These are phyloP conservation scores for Protobothrops mucrosquamatus DNA, from an alignment of 2,113 vertebrate genomes.

Conservation along the genomic window DNA sequence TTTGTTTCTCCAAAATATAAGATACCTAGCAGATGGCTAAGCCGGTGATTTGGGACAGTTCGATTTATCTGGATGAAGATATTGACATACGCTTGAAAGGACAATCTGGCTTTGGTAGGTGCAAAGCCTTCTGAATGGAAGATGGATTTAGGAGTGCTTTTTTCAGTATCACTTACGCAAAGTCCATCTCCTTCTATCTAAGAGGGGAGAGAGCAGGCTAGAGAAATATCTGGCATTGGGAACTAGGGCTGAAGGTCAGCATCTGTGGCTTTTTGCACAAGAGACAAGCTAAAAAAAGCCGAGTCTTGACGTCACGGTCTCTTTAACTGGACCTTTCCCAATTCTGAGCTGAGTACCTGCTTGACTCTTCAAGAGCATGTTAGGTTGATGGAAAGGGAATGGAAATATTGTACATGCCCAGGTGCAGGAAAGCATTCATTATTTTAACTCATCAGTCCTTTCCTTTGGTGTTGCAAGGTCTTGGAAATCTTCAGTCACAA, in stretches of 20 bases:
- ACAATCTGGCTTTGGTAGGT: background rate
- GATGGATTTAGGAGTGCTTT: background rate
- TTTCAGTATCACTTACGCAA: background rate
- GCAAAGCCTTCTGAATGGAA: background rate
- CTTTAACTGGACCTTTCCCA: conserved; percentile 15
- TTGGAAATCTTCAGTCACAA: background rate
- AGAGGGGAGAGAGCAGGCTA: background rate
- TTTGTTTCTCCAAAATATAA: too few relatives aligned
- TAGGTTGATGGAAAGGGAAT: background rate
- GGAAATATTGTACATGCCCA: background rate
- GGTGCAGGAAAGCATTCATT: background rate
- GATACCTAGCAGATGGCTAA: background rate
- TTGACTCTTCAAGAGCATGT: background rate
- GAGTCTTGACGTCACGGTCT: background rate
- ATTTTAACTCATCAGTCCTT: background rate
- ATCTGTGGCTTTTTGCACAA: background rate
- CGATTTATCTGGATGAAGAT: background rate
- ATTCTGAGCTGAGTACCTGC: background rate
- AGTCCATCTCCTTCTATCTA: background rate
- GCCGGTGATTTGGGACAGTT: background rate
- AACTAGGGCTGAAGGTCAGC: conserved; percentile 9
- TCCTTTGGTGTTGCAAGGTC: background rate
- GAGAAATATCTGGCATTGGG: conserved; percentile 4
- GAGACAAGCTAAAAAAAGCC: conserved; percentile 18
- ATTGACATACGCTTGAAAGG: background rate